Conservation (phyloP, 2,888 invertebrate genomes). For the Sylvicola cinctus region DNA sequence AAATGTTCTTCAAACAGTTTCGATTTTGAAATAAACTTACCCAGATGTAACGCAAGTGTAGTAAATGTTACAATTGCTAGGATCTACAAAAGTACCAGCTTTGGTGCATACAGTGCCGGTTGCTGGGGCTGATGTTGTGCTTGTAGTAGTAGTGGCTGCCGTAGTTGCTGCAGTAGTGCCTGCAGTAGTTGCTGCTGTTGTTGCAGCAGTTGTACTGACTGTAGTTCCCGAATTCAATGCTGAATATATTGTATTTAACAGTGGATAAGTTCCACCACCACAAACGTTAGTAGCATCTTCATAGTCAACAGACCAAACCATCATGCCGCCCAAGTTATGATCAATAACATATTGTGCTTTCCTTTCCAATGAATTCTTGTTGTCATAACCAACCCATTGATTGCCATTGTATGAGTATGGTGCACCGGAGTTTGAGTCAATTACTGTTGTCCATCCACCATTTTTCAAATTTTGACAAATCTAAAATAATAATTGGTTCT, state of each 20-base stretch:
- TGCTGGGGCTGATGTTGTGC: neutral
- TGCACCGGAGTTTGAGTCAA: slow-evolving; percentile 15
- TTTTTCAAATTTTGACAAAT: slow-evolving; percentile 21
- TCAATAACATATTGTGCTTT: slow-evolving; percentile 18
- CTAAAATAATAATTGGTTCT: slow-evolving; percentile 8
- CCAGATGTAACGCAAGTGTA: neutral
- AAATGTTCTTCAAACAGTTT: neutral
- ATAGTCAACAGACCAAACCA: slow-evolving; percentile 40
- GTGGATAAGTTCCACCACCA: slow-evolving; percentile 25
- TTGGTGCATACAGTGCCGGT: neutral
- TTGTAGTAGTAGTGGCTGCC: neutral
- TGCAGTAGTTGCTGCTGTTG: neutral
- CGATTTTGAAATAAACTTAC: neutral
- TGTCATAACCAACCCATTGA: slow-evolving; percentile 26
- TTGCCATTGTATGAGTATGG: slow-evolving; percentile 21
- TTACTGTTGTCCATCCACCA: slow-evolving; percentile 16
- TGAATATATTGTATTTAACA: slow-evolving; percentile 26
- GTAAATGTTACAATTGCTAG: neutral
- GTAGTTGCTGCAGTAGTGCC: neutral
- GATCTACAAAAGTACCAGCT: neutral
- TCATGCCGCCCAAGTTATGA: slow-evolving; percentile 29
- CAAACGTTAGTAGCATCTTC: slow-evolving; percentile 33
- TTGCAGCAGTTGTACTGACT: neutral
- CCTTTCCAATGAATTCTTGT: slow-evolving; percentile 14
- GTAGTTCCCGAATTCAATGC: neutral